Base-by-base conservation (phyloP, 1,140 invertebrate species). In the Homarus americanus region DNA sequence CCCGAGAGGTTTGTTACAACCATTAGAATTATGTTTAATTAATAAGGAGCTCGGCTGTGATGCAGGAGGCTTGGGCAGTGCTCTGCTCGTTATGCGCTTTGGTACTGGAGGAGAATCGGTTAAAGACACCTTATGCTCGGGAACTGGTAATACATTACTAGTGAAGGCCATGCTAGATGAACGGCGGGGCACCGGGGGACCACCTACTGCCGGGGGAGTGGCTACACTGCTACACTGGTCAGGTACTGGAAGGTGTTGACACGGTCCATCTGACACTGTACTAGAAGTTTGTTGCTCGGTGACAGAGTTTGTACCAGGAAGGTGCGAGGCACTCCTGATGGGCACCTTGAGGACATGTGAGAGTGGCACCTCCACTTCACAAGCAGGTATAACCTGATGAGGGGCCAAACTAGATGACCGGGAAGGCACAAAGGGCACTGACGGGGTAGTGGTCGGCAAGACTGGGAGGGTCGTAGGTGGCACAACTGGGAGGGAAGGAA, bases 321-420 rank as follows among this genome's bases (percentile, higher is more conserved):
- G 69, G 17, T 76, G 84, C 28, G 83, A 87, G 66, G 72, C 66
- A 75, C 66, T 83, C 66, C 38, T 58, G 76, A 91, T 49, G 88
- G 80, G 82, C 40, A 73, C 88, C 82, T 73, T 75, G 5, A 82
- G 72, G 72, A 78, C 24, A 63, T 73, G 88, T 28, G 80, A 4
- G 32, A 40, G 78, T 78, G 88, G 80, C n/a, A 90, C 49, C 24
- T 90, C 88, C 72, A 63, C 69, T n/a, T 83, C 80, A 76, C 63
- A 73, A 41, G 49, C 82, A 63, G 88, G 80, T 58, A 66, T 75
- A 34, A 83, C 88, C 79, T 90, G 88, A 82, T 63, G 28, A 76
- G 79, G 49, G 88, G 88, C 88, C 88, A 90, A 84, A 76, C 88
- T 90, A 84, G 80, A 83, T 90, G 88, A 90, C 88, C 88, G 88